These are phyloP conservation scores for Cheilinus undulatus DNA, from an alignment of 2,113 vertebrate genomes.

Conservation along the genomic window DNA sequence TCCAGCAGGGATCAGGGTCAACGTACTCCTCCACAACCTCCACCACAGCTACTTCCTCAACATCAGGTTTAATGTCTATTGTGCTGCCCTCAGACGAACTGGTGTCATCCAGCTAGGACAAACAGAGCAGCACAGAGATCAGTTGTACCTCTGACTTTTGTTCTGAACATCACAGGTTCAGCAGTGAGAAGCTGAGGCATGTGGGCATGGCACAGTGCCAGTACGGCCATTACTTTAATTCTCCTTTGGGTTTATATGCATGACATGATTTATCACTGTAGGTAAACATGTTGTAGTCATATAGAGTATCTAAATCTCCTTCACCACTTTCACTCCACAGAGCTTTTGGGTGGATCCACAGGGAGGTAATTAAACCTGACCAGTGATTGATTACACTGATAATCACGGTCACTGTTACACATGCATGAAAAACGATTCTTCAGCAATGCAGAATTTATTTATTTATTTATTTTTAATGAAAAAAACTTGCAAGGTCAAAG, in stretches of 20 bases:
- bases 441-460: not conserved
- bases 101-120: slow-evolving; percentile 88
- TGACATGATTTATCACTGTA: slow-evolving; percentile 48
- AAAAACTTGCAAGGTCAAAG: not conserved
- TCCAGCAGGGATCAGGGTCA: slow-evolving; percentile 95
- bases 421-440: slow-evolving; percentile 31
- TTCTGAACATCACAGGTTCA: slow-evolving; percentile 25
- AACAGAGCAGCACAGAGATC: slow-evolving; percentile 34
- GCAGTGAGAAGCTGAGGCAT: slow-evolving; percentile 19
- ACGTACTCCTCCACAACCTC: slow-evolving; percentile 96
- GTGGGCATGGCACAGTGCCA: slow-evolving; percentile 10
- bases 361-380: slow-evolving; percentile 47
- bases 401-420: slow-evolving; percentile 21
- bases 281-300: slow-evolving; percentile 36
- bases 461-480: too few relatives aligned
- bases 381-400: slow-evolving; percentile 38
- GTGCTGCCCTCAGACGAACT: slow-evolving; percentile 98
- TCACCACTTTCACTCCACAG: slow-evolving; percentile 1
- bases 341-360: slow-evolving; percentile 39
- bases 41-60: slow-evolving; percentile 92
- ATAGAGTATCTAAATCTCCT: slow-evolving; percentile 7
- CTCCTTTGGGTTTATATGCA: slow-evolving; percentile 37
- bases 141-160: slow-evolving; percentile 14
- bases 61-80: slow-evolving; percentile 96
- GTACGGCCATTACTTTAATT: slow-evolving; percentile 39